Percentiles rank a stretch among this genome's conserved stretches.
Evolutionary conservation across 2,113 vertebrate species (phyloP).

Genomic region (Nerophis lumbriciformis): DNA sequence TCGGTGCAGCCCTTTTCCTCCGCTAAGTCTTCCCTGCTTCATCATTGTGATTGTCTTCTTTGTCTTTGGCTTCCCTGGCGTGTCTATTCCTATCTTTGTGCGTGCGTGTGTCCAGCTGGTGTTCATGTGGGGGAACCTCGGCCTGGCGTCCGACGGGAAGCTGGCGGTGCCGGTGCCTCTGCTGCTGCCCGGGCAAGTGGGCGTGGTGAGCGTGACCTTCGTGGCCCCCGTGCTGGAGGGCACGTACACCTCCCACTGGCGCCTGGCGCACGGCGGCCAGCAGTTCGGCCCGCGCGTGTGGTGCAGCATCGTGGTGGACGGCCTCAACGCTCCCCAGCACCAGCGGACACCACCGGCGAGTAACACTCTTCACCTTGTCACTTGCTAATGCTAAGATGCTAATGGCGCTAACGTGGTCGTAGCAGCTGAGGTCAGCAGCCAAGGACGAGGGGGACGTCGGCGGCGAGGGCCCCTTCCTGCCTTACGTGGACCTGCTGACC

Average conservation of each 20-base stretch:
- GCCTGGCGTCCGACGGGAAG: constrained; percentile 80
- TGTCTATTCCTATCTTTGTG: constrained; percentile 60
- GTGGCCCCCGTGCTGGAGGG: constrained; percentile 87
- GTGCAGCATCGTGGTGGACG: constrained; percentile 94
- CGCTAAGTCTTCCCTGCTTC: neutral
- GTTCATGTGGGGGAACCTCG: constrained; percentile 98
- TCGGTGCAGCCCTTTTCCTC: constrained; percentile 30
- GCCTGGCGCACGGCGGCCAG: constrained; percentile 88
- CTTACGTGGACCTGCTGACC: constrained; percentile 91
- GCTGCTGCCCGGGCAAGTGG: constrained; percentile 86
- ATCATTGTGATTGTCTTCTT: constrained; percentile 17
- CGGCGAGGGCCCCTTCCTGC: constrained; percentile 85
- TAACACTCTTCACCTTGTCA: neutral
- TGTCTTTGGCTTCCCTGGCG: constrained; percentile 43
- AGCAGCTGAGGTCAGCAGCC: constrained; percentile 43
- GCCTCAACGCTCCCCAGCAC: constrained; percentile 37
- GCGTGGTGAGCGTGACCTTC: constrained; percentile 91
- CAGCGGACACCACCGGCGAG: constrained; percentile 77
- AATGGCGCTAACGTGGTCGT: constrained; percentile 12
- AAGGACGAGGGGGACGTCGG: constrained; percentile 46
- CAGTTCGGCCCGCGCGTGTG: constrained; percentile 96
- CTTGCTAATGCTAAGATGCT: neutral
- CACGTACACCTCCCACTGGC: constrained; percentile 97
- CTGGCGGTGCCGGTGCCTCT: constrained; percentile 86
- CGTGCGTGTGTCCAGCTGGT: constrained; percentile 79